These are phyloP conservation scores for Ictidomys tridecemlineatus DNA, from an alignment of 2,113 vertebrate species.

Conservation along the genomic window DNA sequence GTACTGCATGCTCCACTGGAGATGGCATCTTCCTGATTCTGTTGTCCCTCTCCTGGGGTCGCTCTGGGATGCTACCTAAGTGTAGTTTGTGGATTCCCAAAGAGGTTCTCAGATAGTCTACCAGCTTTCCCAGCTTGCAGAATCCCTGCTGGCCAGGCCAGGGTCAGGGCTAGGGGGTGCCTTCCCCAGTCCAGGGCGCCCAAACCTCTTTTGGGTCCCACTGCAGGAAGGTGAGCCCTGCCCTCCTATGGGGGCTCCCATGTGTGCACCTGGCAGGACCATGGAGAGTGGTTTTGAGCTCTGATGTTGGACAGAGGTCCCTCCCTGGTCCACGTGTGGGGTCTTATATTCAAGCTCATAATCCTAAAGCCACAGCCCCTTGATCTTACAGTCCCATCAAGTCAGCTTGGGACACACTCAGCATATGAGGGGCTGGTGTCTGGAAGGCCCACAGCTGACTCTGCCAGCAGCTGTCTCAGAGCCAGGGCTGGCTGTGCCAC, in stretches of 20 bases:
- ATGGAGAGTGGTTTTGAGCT: not conserved
- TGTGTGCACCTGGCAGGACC: not conserved
- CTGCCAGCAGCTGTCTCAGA: not conserved
- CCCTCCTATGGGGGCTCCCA: too few relatives aligned
- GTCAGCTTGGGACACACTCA: not conserved
- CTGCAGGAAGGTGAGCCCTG: not conserved
- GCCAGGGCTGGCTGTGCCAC: not conserved
- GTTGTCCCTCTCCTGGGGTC: not conserved
- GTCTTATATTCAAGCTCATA: not conserved
- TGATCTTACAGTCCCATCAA: not conserved
- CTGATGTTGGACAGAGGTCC: not conserved
- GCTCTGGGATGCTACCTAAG: not conserved
- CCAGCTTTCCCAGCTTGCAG: not conserved
- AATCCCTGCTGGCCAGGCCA: not conserved
- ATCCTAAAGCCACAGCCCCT: not conserved
- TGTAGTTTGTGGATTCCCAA: too few relatives aligned
- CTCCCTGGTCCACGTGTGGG: not conserved
- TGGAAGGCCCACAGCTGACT: not conserved
- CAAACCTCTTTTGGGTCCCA: not conserved
- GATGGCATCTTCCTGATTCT: not conserved
- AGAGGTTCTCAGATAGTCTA: not conserved
- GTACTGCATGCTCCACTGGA: too few relatives aligned
- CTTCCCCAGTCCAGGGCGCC: not conserved
- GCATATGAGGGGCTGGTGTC: not conserved
- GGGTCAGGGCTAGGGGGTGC: not conserved